phyloP scores from a whole-genome alignment of 2,797 vertebrate genomes.

The Melopsittacus undulatus region DNA sequence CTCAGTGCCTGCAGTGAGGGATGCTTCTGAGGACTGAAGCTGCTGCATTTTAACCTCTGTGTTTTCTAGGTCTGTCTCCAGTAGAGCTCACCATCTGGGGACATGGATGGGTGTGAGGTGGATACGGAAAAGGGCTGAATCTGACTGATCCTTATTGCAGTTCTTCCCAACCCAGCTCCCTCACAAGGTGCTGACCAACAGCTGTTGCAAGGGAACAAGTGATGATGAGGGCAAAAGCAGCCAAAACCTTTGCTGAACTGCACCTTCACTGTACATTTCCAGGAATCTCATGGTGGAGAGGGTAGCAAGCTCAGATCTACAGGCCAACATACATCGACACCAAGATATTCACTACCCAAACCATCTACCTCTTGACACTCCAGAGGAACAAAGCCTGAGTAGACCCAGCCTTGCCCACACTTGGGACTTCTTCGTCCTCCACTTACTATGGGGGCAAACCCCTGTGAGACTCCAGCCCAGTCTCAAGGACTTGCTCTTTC shows the following conservation, averaged over 20 bases:
- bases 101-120: neutral
- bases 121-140: neutral
- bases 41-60: neutral
- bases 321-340: neutral
- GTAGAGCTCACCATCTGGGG: neutral
- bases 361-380: neutral
- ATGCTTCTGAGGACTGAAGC: neutral
- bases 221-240: neutral
- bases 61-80: neutral
- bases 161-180: neutral
- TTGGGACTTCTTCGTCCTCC: neutral
- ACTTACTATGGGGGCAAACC: neutral
- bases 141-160: neutral
- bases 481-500: neutral
- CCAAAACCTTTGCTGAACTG: neutral
- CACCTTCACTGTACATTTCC: neutral
- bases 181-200: neutral
- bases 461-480: neutral
- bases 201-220: neutral
- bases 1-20: neutral
- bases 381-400: neutral
- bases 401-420: rapidly evolving
- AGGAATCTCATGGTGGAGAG: neutral
- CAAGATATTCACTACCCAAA: neutral
- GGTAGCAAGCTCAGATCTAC: neutral